Conservation (phyloP, 2,113 vertebrate species). For the Campylomormyrus numenius region DNA sequence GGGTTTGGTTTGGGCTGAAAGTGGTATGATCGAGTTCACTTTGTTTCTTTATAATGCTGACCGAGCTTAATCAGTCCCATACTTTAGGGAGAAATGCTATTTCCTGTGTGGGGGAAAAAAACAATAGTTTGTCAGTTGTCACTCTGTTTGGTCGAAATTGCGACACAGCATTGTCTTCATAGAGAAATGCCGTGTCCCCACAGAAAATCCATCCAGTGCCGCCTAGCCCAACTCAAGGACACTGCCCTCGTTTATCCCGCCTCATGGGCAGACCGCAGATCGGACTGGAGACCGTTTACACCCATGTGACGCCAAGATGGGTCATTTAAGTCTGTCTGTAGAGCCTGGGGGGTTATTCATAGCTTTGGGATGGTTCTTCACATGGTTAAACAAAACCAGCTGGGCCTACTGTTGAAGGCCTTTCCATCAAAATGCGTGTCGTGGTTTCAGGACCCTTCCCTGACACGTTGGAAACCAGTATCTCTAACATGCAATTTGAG, state of each 20-base stretch:
- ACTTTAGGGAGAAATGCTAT: slow-evolving; percentile 20
- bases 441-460: neutral
- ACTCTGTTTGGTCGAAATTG: slow-evolving; percentile 24
- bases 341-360: neutral
- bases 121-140: slow-evolving; percentile 35
- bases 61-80: slow-evolving; percentile 18
- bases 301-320: neutral
- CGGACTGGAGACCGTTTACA: neutral
- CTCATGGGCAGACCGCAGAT: slow-evolving; percentile 6
- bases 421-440: neutral
- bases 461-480: neutral
- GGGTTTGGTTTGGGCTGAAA: neutral
- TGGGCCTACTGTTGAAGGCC: neutral
- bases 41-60: neutral
- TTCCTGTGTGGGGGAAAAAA: slow-evolving; percentile 26
- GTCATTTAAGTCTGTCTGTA: neutral
- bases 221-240: neutral
- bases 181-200: slow-evolving; percentile 5
- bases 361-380: neutral
- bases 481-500: neutral
- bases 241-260: neutral
- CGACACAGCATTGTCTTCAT: slow-evolving; percentile 1
- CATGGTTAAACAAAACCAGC: neutral
- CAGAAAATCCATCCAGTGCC: neutral
- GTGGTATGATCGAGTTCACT: neutral